phyloP scores from a whole-genome alignment of 2,888 invertebrate genomes.

The Drosophila tripunctata region DNA sequence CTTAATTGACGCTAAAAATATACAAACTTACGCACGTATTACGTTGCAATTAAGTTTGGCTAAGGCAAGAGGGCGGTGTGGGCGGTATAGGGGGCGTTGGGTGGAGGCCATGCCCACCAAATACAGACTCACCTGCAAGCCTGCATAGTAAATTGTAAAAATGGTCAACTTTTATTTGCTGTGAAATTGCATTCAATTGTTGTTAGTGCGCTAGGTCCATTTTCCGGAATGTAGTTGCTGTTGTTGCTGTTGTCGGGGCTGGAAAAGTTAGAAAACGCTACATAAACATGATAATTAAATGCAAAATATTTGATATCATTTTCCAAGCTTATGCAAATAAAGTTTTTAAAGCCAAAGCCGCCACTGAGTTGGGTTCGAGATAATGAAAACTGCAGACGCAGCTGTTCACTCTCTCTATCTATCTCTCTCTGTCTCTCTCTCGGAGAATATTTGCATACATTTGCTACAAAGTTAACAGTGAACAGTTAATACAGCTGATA shows the following conservation, averaged over 20 bases:
- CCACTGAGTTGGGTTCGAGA: conserved; percentile 34
- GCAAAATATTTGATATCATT: conserved; percentile 77
- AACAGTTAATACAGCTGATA: conserved; percentile 47
- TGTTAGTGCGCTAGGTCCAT: conserved; percentile 18
- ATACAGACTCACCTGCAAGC: not conserved
- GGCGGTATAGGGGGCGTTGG: too few species aligned
- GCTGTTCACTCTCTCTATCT: not conserved
- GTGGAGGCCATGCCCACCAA: conserved; percentile 23
- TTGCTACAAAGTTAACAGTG: conserved; percentile 43
- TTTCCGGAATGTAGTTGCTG: conserved; percentile 1
- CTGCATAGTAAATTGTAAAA: not conserved
- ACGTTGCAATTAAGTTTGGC: conserved; percentile 64
- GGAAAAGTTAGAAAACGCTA: conserved; percentile 28
- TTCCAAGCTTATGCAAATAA: conserved; percentile 76
- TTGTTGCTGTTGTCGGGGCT: conserved; percentile 4
- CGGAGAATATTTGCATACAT: conserved; percentile 64
- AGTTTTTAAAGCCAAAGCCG: conserved; percentile 48
- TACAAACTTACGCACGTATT: conserved; percentile 66
- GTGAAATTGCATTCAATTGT: conserved; percentile 44
- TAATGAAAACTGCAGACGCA: conserved; percentile 68
- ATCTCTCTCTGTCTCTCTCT: not conserved
- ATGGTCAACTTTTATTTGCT: conserved; percentile 62
- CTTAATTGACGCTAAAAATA: conserved; percentile 73
- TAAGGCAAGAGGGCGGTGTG: too few species aligned
- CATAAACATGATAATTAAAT: conserved; percentile 70